Base-by-base conservation (phyloP, 2,888 invertebrate species). In the Agrotis puta region DNA sequence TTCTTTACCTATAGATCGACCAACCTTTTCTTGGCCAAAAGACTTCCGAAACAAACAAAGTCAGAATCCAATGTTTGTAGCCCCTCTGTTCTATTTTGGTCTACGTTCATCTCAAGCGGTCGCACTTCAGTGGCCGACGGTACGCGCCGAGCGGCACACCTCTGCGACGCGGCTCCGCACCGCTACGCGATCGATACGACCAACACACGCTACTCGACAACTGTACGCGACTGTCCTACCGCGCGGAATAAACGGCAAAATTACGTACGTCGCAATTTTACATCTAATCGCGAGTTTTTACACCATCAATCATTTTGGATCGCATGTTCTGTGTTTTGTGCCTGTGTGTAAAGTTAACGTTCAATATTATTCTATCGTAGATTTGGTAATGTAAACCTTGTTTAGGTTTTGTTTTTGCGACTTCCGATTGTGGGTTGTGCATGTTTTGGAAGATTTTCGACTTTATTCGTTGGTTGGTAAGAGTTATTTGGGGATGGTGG, bases 121-220 rank as follows among this genome's bases (percentile, higher is more conserved):
- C 84, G 74, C 79, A 85, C 87, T 87, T 89, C 92, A 95, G 95
- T 95, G 92, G 93, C 90, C 92, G 89, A 85, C 90, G 87, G 90
- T 87, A 84, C 91, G 92, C 88, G 93, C 90, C 88, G 88, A 88
- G 88, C 85, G 87, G 87, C 90, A 91, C 91, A 90, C 89, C 85
- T 87, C 84, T 78, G 81, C 85, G 70, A 75, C 69, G 70, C 70
- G 47, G 70, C 70, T 75, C 82, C 82, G 83, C 69, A 68, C 68
- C 78, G 72, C 64, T 39, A 57, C 77, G 74, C 80, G 80, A 85
- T 87, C 88, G 85, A 85, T 85, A 83, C 70, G 61, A 63, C 62
- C 79, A 70, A 70, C 71, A 73, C 71, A 69, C 85, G 88, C 86
- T 88, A 84, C 79, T 85, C 88, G 84, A 66, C 75, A 45, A 66